Evolutionary conservation across 1,140 invertebrate species (phyloP).

Genomic region (Drosophila virilis): DNA sequence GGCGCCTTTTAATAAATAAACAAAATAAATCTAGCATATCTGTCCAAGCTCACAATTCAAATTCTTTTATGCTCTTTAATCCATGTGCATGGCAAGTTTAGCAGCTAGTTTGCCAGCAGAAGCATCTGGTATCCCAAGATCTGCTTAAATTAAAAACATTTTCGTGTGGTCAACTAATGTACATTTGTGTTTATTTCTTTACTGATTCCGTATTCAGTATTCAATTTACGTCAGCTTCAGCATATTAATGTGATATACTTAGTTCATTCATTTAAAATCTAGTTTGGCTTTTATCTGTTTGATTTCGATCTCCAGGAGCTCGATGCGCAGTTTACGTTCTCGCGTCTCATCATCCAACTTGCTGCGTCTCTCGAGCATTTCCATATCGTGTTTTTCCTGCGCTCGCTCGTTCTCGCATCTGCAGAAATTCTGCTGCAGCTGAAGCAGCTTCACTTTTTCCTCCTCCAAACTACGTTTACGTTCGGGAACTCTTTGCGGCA

Average conservation of each 20-base stretch:
- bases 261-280: background rate
- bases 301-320: slow-evolving; percentile 8
- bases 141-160: background rate
- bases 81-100: background rate
- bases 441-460: background rate
- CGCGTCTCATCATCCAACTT: slow-evolving; percentile 4
- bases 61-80: too few species aligned
- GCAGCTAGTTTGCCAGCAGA: background rate
- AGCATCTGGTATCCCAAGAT: background rate
- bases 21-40: background rate
- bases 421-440: slow-evolving; percentile 7
- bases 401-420: slow-evolving; percentile 11
- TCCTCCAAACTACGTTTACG: background rate
- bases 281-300: slow-evolving; percentile 6
- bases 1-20: background rate
- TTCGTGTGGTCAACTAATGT: background rate
- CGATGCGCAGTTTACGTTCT: slow-evolving; percentile 10
- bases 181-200: background rate
- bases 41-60: background rate
- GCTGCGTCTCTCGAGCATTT: slow-evolving; percentile 1
- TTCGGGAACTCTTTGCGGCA: background rate
- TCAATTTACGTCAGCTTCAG: background rate
- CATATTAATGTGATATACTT: background rate
- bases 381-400: slow-evolving; percentile 11
- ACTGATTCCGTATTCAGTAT: background rate